Conservation (phyloP, 2,888 invertebrate species). For the Temnothorax rugatulus region DNA sequence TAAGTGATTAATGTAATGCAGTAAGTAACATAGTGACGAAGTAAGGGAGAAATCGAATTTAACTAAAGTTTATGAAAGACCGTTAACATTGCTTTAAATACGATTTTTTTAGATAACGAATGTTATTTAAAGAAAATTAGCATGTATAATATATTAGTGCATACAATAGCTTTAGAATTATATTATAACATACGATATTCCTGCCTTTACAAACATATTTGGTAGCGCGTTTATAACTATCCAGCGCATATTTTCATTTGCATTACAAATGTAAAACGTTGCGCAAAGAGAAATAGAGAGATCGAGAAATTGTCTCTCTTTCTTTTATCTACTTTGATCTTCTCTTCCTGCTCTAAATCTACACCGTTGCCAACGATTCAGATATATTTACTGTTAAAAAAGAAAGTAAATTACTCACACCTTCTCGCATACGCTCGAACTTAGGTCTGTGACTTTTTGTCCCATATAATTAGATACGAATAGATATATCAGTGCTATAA, state of each 20-base stretch:
- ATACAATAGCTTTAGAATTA: not conserved
- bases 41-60: not conserved
- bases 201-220: not conserved
- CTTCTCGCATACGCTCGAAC: not conserved
- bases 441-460: not conserved
- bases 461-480: conserved; percentile 10
- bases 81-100: too few relatives aligned
- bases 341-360: not conserved
- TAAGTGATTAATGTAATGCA: not conserved
- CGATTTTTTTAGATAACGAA: too few relatives aligned
- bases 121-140: not conserved
- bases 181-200: not conserved
- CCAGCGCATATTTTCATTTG: not conserved
- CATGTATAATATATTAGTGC: not conserved
- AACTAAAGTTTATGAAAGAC: not conserved
- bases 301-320: not conserved
- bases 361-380: not conserved
- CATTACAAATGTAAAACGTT: not conserved
- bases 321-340: not conserved
- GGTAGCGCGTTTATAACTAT: not conserved
- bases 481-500: not conserved
- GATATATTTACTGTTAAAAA: not conserved
- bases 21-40: not conserved
- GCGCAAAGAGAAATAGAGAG: not conserved
- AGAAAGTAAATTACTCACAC: conserved; percentile 19